Percentiles rank a stretch among this genome's conserved stretches.
These are phyloP conservation scores for Prunella strophiata DNA, from an alignment of 2,797 vertebrate species.

Conservation along the genomic window DNA sequence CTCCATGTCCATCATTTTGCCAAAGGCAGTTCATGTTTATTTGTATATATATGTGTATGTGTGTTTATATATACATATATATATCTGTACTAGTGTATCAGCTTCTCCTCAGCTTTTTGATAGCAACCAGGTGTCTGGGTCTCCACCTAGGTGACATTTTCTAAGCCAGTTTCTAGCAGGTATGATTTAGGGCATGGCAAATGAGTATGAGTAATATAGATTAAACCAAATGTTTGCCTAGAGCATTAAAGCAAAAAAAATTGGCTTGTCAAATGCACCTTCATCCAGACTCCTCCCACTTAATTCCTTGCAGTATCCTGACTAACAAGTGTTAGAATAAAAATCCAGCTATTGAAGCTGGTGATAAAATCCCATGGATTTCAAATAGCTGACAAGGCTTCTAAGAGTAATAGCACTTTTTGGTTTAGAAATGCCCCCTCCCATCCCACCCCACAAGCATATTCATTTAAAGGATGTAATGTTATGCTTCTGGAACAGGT, in stretches of 20 bases:
- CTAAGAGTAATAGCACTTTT: neutral
- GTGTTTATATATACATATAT: rapidly evolving
- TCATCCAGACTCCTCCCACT: neutral
- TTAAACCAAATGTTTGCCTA: neutral
- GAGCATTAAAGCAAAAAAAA: neutral
- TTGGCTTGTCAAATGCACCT: neutral
- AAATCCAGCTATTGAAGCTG: neutral
- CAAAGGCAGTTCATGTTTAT: neutral
- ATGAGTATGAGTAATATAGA: neutral
- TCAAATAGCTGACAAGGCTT: neutral
- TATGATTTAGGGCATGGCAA: neutral
- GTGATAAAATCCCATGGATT: neutral
- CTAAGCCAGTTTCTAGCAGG: neutral
- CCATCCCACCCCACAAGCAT: neutral
- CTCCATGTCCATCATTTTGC: neutral
- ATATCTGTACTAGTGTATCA: neutral
- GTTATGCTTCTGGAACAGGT: neutral
- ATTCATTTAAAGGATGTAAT: neutral
- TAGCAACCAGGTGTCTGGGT: neutral
- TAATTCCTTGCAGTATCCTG: neutral
- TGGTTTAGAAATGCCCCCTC: neutral
- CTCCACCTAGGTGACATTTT: neutral
- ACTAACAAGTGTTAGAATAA: neutral
- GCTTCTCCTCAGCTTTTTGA: neutral
- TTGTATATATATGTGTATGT: rapidly evolving